Base-by-base conservation (phyloP, 2,888 invertebrate species). In the Epiblema foenella region DNA sequence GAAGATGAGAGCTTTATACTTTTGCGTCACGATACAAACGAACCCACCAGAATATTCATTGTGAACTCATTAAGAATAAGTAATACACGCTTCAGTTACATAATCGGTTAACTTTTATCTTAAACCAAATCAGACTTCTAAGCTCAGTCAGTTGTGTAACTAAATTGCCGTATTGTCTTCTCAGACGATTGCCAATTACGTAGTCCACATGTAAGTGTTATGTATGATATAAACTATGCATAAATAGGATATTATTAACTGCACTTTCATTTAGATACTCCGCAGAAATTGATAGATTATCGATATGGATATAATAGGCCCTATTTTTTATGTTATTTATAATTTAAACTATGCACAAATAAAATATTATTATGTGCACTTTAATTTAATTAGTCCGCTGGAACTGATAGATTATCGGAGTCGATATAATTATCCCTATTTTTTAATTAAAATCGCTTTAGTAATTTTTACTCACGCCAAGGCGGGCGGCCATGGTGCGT, bases 401-500 rank as follows among this genome's bases (percentile, higher is more conserved):
- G n/a, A n/a, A 24, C 4, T 3, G 24, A 24, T 24, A 3, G 24
- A 24, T 24, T 24, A 24, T 24, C 52, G 18, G 20, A 11, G 20
- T 11, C 10, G 10, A 52, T 20, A 18, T n/a, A 17, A 49, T 49
- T 42, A n/a, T 4, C 17, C 24, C 10, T 49, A 49, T 39, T 33
- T 52, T 24, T 51, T n/a, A 67, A 67, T 33, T 39, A 75, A 37
- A n/a, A 51, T 80, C 79, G 77, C 77, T 73, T 73, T 75, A 20
- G n/a, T 17, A 58, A 49, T 8, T 18, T 42, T 75, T 89, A 92
- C 92, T 92, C 86, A 92, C 92, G 81, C 89, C 85, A 77, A 88
- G 80, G 76, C 81, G 85, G 83, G 85, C 85, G 85, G 89, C 90
- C 92, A 92, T 92, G 80, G 69, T 88, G 86, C 78, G 82, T 83